Percentiles rank a stretch among this genome's conserved stretches.
These are phyloP conservation scores for Danio kyathit DNA, from an alignment of 2,797 vertebrate species.

Conservation along the genomic window DNA sequence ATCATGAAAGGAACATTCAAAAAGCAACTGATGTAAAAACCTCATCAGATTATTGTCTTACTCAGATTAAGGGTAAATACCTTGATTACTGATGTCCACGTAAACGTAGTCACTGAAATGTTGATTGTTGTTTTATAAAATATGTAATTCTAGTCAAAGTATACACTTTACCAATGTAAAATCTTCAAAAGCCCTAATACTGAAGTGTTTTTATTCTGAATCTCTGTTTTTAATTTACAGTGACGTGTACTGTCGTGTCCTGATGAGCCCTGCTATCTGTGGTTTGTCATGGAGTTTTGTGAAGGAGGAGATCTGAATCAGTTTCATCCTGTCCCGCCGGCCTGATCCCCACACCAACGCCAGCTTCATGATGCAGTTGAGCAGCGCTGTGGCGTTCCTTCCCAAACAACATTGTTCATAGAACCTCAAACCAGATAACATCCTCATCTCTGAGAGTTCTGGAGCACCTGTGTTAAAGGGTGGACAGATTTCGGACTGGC, in stretches of 20 bases:
- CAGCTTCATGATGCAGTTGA: slow-evolving; percentile 96
- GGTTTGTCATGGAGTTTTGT: slow-evolving; percentile 99
- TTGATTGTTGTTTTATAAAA: too few relatives aligned
- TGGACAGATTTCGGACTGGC: slow-evolving; percentile 94
- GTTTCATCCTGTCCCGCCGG: slow-evolving; percentile 90
- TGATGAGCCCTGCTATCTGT: slow-evolving; percentile 94
- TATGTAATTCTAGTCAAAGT: too few relatives aligned
- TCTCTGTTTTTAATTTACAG: slow-evolving; percentile 70
- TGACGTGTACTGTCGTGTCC: slow-evolving; percentile 88
- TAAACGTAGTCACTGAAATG: too few relatives aligned
- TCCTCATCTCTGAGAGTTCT: slow-evolving; percentile 92
- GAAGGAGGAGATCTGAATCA: slow-evolving; percentile 96
- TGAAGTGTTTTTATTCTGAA: background rate
- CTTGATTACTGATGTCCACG: too few relatives aligned
- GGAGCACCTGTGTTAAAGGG: slow-evolving; percentile 91
- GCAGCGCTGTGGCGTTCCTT: slow-evolving; percentile 93
- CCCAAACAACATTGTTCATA: slow-evolving; percentile 94
- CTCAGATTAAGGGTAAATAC: too few relatives aligned
- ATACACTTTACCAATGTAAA: background rate
- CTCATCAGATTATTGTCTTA: too few relatives aligned
- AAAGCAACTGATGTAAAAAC: too few relatives aligned
- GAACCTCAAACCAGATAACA: slow-evolving; percentile 97
- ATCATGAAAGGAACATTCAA: too few relatives aligned
- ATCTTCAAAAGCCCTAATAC: background rate
- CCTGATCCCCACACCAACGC: slow-evolving; percentile 88